phyloP scores from a whole-genome alignment of 2,113 vertebrate species.

The Podocnemis expansa region DNA sequence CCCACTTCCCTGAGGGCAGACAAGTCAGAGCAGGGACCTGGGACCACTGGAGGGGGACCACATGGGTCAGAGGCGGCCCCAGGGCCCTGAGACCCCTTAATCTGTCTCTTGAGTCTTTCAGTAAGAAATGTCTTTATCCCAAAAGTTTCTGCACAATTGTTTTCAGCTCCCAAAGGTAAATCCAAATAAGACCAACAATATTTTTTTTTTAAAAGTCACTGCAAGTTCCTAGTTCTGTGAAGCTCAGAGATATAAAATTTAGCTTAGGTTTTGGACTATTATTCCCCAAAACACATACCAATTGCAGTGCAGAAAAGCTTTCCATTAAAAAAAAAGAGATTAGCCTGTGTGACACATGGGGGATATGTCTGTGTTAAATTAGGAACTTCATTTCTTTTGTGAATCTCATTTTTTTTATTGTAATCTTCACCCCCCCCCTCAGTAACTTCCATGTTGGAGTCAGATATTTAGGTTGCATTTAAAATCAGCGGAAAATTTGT shows the following conservation, averaged over 20 bases:
- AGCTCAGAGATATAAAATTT: not conserved
- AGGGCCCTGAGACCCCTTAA: no score
- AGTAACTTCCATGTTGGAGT: not conserved
- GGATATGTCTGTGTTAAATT: not conserved
- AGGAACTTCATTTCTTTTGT: not conserved
- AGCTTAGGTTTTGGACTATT: not conserved
- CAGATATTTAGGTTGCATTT: no score
- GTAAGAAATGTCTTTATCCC: not conserved
- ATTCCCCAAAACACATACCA: not conserved
- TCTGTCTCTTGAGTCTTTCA: not conserved
- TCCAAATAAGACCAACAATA: not conserved
- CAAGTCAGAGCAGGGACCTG: no score
- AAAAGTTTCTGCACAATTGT: not conserved
- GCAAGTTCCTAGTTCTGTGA: not conserved
- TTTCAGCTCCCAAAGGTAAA: not conserved
- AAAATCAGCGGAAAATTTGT: no score
- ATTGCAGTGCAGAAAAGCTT: not conserved
- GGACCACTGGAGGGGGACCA: no score
- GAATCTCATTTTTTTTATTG: not conserved
- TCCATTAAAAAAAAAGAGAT: not conserved
- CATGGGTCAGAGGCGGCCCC: no score
- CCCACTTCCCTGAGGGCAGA: no score
- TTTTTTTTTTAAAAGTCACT: no score
- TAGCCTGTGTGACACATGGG: not conserved
- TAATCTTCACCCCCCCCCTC: not conserved